Evolutionary conservation across 2,888 invertebrate species (phyloP).

Genomic region (Limnephilus auricula): DNA sequence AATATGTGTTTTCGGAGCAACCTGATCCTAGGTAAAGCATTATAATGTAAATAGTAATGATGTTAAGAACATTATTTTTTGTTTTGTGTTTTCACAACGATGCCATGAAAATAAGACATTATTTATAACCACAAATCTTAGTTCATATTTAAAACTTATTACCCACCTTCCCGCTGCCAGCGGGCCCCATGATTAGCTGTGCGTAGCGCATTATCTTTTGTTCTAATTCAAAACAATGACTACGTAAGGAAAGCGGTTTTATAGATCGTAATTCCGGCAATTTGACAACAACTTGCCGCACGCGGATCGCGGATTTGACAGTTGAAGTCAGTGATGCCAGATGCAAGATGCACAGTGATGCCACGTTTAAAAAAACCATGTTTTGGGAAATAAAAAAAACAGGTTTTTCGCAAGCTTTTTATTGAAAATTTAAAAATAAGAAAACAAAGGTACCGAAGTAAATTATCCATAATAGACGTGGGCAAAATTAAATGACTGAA

Average conservation of each 20-base stretch:
- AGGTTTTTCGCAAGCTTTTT: too few relatives aligned
- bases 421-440: too few relatives aligned
- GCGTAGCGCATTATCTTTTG: conserved; percentile 87
- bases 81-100: not conserved
- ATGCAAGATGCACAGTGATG: too few relatives aligned
- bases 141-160: conserved; percentile 27
- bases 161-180: conserved; percentile 96
- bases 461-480: too few relatives aligned
- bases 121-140: not conserved
- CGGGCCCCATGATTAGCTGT: conserved; percentile 97
- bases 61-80: not conserved
- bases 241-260: not conserved
- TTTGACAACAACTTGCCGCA: too few relatives aligned
- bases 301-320: too few relatives aligned
- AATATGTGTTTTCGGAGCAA: not conserved
- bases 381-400: too few relatives aligned
- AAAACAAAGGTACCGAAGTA: too few relatives aligned
- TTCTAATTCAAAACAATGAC: not conserved
- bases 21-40: not conserved
- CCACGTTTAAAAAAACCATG: too few relatives aligned
- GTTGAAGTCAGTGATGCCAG: too few relatives aligned
- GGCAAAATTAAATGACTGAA: too few relatives aligned
- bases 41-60: not conserved
- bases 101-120: not conserved
- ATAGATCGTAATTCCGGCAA: too few relatives aligned